Evolutionary conservation across 37 sponge, comb jelly and placozoan genomes (phyloP).

Genomic region (Chondrilla cf. caribensis): DNA sequence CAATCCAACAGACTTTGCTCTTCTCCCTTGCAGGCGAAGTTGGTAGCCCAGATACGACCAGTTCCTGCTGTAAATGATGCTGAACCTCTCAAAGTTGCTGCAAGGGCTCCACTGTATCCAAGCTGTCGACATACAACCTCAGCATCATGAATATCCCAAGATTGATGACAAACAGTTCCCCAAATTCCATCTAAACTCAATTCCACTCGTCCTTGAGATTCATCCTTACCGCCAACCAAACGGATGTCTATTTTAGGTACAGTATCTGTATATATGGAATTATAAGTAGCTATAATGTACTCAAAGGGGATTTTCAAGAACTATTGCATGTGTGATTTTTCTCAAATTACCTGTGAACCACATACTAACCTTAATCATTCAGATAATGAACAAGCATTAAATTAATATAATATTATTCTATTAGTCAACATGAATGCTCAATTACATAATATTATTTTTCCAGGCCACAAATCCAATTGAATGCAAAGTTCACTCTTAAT

Average conservation of each 20-base stretch:
- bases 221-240: neutral
- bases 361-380: too few relatives aligned
- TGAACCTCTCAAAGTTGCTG: neutral
- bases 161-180: neutral
- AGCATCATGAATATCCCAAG: conserved; percentile 2
- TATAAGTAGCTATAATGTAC: neutral
- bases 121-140: conserved; percentile 1
- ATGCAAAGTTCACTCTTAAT: neutral
- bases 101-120: neutral
- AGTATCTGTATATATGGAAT: neutral
- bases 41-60: neutral
- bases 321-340: too few relatives aligned
- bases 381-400: too few relatives aligned
- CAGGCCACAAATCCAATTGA: neutral
- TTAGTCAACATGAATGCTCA: too few relatives aligned
- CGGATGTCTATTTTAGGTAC: neutral
- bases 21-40: neutral
- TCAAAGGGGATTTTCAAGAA: too few relatives aligned
- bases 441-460: too few relatives aligned
- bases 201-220: neutral
- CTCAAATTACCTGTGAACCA: too few relatives aligned
- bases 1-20: neutral
- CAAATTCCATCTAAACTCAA: neutral
- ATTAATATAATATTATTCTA: too few relatives aligned
- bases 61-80: neutral